Base-by-base conservation (phyloP, 2,113 vertebrate genomes). In the Phylloscopus trochilus region DNA sequence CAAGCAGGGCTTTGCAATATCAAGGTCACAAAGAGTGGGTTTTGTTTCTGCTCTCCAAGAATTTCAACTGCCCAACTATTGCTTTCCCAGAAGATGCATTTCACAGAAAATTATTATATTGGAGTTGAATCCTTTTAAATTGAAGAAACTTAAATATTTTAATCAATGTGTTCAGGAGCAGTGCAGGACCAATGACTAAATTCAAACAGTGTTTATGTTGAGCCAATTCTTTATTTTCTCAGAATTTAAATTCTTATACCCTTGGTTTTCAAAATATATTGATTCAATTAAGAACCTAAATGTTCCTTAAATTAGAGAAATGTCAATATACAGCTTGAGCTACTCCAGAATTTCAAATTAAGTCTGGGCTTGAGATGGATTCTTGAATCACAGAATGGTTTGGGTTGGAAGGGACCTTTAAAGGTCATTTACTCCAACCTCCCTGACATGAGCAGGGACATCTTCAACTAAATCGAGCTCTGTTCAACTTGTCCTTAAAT, bases 11-110 rank as follows among this genome's bases (percentile, higher is more conserved):
- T 63, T 46, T 81, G 76, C 82, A 78, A 60, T 67, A 83, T 52
- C 59, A 67, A 74, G 63, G 39, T 93, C 79, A 90, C 56, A 41
- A 92, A 60, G 17, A 68, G 8, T 14, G 37, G 27, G 1, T n/a
- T 83, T 30, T 27, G 20, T 28, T 94, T 60, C 68, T 88, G 55
- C 72, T 88, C 75, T 96, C 92, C 87, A 90, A 63, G 68, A 94
- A 93, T 55, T 75, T 30, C 47, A 75, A 62, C 47, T 63, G 47
- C 43, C 20, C 35, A 41, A 16, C 30, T 43, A 14, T 19, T 90
- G 26, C 68, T 93, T 93, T 93, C 68, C 52, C 85, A 88, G 94
- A 79, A 89, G 59, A 93, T 67, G 27, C 27, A 43, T 88, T 91
- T 92, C 79, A 83, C 21, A 79, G 62, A 70, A 79, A 84, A 83